Percentiles rank a stretch among this genome's conserved stretches.
Evolutionary conservation across 1,140 invertebrate species (phyloP).

Genomic region (Zaprionus camerounensis): DNA sequence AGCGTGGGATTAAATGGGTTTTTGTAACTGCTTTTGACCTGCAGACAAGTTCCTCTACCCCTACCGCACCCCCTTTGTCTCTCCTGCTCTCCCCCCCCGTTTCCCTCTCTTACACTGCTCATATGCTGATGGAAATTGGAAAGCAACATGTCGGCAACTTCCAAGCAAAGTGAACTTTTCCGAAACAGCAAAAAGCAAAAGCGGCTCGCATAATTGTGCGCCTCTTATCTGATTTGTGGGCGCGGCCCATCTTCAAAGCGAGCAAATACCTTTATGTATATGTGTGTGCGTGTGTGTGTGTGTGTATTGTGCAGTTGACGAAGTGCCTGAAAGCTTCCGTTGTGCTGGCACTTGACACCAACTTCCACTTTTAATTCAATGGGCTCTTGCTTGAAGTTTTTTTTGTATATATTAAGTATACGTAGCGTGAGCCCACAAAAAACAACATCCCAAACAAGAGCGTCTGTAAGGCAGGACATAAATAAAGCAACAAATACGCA

Average conservation of each 20-base stretch:
- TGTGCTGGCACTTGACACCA: slow-evolving; percentile 65
- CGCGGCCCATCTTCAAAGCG: slow-evolving; percentile 26
- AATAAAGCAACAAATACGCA: slow-evolving; percentile 53
- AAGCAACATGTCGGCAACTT: slow-evolving; percentile 67
- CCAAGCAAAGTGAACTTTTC: slow-evolving; percentile 47
- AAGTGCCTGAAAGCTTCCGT: slow-evolving; percentile 79
- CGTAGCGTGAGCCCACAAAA: slow-evolving; percentile 48
- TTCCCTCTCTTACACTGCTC: not conserved
- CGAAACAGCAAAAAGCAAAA: slow-evolving; percentile 20
- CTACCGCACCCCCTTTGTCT: not conserved
- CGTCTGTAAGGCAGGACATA: slow-evolving; percentile 45
- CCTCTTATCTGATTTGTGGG: slow-evolving; percentile 75
- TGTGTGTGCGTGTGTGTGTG: no score
- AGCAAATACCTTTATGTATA: not conserved
- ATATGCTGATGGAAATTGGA: slow-evolving; percentile 70
- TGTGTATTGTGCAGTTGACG: slow-evolving; percentile 53
- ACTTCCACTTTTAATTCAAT: slow-evolving; percentile 74
- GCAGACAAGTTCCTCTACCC: not conserved
- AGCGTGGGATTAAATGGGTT: slow-evolving; percentile 78
- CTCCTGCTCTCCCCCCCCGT: not conserved
- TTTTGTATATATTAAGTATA: slow-evolving; percentile 61
- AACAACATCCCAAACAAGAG: slow-evolving; percentile 3
- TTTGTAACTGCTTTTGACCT: slow-evolving; percentile 58
- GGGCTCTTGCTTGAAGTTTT: slow-evolving; percentile 48
- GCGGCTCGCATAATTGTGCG: slow-evolving; percentile 38